phyloP scores from a whole-genome alignment of 2,888 invertebrate genomes.

The Crematogaster levior region DNA sequence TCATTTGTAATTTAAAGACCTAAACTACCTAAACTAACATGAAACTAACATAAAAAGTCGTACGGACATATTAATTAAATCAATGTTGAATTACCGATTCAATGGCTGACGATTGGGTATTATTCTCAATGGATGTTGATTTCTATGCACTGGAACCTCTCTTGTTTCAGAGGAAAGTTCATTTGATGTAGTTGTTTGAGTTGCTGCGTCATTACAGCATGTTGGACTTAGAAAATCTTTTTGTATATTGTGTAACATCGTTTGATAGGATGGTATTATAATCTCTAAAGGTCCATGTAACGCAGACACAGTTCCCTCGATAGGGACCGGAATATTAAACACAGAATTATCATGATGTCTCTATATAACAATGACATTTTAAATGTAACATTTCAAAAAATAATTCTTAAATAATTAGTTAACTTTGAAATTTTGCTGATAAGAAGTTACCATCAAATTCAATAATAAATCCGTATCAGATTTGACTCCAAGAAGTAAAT shows the following conservation, averaged over 20 bases:
- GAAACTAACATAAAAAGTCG: neutral
- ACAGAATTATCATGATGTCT: constrained; percentile 88
- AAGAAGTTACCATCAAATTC: constrained; percentile 88
- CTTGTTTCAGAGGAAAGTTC: neutral
- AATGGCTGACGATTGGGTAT: constrained; percentile 6
- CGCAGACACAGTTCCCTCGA: constrained; percentile 87
- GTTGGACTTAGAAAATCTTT: constrained; percentile 90
- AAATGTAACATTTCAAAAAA: neutral
- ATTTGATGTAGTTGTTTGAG: constrained; percentile 85
- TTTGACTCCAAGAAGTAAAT: constrained; percentile 88
- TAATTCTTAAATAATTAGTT: neutral
- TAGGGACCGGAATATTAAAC: constrained; percentile 88
- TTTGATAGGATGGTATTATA: constrained; percentile 89
- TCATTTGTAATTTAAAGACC: neutral
- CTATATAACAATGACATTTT: constrained; percentile 82
- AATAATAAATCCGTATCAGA: constrained; percentile 89
- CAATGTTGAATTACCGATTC: neutral
- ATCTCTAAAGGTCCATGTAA: constrained; percentile 88
- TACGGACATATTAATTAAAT: neutral
- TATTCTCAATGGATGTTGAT: constrained; percentile 74
- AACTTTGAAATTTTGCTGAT: neutral
- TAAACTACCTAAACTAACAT: no score
- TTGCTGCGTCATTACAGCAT: constrained; percentile 84
- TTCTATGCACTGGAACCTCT: constrained; percentile 16
- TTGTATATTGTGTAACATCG: constrained; percentile 88